These are phyloP conservation scores for Trissonchulus latispiculum DNA, from an alignment of 2,888 invertebrate species.

Conservation along the genomic window DNA sequence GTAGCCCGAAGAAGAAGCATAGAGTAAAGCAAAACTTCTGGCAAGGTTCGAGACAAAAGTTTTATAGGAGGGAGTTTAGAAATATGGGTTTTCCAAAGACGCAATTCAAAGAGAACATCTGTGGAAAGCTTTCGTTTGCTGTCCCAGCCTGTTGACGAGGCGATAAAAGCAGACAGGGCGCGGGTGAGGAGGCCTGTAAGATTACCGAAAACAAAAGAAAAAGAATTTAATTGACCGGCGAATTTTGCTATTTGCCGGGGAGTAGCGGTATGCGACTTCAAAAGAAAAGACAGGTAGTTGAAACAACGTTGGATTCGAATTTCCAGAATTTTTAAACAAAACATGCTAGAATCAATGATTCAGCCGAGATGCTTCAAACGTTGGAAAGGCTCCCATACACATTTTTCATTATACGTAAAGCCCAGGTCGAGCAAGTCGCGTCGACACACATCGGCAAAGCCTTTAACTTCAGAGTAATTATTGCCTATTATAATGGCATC, in stretches of 20 bases:
- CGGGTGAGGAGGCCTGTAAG: background rate
- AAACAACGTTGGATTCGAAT: background rate
- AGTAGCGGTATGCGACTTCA: background rate
- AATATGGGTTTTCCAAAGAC: background rate
- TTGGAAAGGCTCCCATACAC: too few relatives aligned
- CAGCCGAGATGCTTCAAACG: slow-evolving; percentile 1
- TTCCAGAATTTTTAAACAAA: background rate
- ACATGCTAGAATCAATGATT: background rate
- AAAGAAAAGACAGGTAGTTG: background rate
- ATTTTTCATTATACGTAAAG: background rate
- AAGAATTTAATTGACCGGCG: background rate
- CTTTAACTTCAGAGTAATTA: background rate
- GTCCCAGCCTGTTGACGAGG: background rate
- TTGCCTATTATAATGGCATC: background rate
- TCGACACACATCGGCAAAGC: background rate
- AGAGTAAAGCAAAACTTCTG: background rate
- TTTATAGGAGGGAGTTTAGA: background rate
- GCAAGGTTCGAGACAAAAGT: background rate
- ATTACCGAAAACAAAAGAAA: background rate
- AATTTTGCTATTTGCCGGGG: background rate
- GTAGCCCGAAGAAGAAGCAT: background rate
- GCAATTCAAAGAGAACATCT: background rate
- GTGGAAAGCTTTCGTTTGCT: too few relatives aligned
- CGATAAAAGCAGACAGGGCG: background rate
- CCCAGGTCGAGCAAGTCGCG: background rate